phyloP scores from a whole-genome alignment of 92 coral and sea anemone genomes.

The Porites lobata region DNA sequence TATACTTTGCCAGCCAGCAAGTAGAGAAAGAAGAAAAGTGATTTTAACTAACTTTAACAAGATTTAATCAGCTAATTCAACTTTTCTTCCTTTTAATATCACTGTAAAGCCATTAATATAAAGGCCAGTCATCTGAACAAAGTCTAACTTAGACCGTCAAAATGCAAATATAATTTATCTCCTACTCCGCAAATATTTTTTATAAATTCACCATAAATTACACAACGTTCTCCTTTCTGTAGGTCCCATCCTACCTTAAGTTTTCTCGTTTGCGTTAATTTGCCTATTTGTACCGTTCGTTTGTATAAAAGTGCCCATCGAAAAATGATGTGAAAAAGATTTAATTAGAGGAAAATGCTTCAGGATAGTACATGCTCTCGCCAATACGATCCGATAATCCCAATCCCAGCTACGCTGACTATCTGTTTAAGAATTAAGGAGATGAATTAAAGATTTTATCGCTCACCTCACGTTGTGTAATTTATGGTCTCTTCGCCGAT shows the following conservation, averaged over 20 bases:
- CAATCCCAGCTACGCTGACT: no score
- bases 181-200: slow-evolving; percentile 8
- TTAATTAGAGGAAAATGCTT: neutral
- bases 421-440: no score
- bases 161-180: neutral
- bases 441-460: no score
- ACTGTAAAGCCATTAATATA: no score
- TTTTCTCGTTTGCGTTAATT: no score
- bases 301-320: neutral
- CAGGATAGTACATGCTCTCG: neutral
- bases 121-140: no score
- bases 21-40: slow-evolving; percentile 8
- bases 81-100: neutral
- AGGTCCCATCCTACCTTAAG: no score
- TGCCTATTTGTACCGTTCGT: no score
- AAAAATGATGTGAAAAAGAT: slow-evolving; percentile 4
- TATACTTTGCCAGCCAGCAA: slow-evolving; percentile 2
- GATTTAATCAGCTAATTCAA: slow-evolving; percentile 1
- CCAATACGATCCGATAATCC: no score
- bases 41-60: neutral
- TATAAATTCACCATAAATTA: neutral
- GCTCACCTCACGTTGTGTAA: no score
- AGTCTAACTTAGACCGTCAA: no score
- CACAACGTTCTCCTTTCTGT: no score
- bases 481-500: neutral